These are phyloP conservation scores for Nipponacmea schrenckii DNA, from an alignment of 2,888 invertebrate species.

Conservation along the genomic window DNA sequence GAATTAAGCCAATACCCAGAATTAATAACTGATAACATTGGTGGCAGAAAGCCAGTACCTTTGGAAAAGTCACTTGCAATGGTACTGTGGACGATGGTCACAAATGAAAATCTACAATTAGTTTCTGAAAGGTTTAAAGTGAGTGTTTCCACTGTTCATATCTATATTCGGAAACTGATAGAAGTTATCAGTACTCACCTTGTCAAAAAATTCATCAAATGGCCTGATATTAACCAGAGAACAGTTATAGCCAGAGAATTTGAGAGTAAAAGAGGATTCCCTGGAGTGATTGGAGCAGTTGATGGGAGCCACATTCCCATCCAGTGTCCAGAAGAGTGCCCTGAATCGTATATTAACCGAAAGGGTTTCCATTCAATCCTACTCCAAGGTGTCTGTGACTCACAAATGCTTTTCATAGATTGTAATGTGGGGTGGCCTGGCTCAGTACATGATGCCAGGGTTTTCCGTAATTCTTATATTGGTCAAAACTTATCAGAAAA, in stretches of 20 bases:
- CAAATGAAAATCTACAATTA: too few species aligned
- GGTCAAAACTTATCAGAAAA: too few species aligned
- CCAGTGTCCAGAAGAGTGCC: background rate
- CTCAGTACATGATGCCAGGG: background rate
- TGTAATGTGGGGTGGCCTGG: slow-evolving; percentile 7
- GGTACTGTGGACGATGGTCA: too few species aligned
- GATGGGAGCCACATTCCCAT: slow-evolving; percentile 6
- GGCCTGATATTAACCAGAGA: background rate
- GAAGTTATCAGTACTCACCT: slow-evolving; percentile 1
- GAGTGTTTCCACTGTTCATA: too few species aligned
- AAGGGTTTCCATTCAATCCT: slow-evolving; percentile 3
- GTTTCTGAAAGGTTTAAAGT: too few species aligned
- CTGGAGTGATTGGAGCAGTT: slow-evolving; percentile 6
- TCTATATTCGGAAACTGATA: slow-evolving; percentile 3
- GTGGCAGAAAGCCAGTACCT: too few species aligned
- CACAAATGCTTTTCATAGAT: slow-evolving; percentile 6
- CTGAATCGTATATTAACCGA: background rate
- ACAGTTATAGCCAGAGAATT: background rate
- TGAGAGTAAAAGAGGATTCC: background rate
- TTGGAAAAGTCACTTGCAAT: too few species aligned
- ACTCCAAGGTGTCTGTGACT: background rate
- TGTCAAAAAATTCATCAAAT: background rate
- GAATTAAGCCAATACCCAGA: too few species aligned
- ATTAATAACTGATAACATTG: too few species aligned
- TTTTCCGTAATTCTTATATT: slow-evolving; percentile 2